Evolutionary conservation across 2,888 invertebrate species (phyloP), one percentile per base, ranked within the genome.

Genomic region (Spialia ferax): DNA sequence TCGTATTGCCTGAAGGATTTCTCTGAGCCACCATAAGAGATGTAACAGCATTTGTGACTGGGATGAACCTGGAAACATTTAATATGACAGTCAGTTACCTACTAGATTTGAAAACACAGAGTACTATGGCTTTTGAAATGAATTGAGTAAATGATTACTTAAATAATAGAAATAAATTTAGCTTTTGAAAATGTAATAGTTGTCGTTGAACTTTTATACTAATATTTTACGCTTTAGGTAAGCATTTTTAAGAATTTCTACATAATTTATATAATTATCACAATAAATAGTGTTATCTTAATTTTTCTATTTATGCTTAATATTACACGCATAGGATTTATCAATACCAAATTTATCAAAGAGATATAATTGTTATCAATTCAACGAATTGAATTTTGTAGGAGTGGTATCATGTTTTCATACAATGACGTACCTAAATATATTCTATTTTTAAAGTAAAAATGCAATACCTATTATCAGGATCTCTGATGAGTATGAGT

Each of bases 1-100:
- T 93, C 93, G 70, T 92, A 93, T n/a, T 74, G 74, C 70, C 83
- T 88, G 75, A 83, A 83, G 0, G 83, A 38, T 20, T 87, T 71
- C 77, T 93, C 93, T 29, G 75, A 69, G 13, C 93, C 91, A n/a
- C 85, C 81, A 59, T 85, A 92, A 1, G 87, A 87, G 70, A 93
- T 90, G 75, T 92, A 93, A 67, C 84, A 82, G 69, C 91, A 88
- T 38, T 86, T 84, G 74, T 92, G 91, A 56, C 88, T 90, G 3
- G 91, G 87, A 66, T 93, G 92, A 13, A 93, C 82, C 93, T 93
- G 78, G 26, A 15, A 54, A 29, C 23, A 54, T 15, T 15, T 15
- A 29, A 54, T 4, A 52, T n/a, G n/a, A n/a, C n/a, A n/a, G n/a
- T n/a, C n/a, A n/a, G n/a, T n/a, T 26, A 26, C 26, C 26, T 26